Evolutionary conservation across 1,140 invertebrate species (phyloP).

Genomic region (Cotesia vestalis): DNA sequence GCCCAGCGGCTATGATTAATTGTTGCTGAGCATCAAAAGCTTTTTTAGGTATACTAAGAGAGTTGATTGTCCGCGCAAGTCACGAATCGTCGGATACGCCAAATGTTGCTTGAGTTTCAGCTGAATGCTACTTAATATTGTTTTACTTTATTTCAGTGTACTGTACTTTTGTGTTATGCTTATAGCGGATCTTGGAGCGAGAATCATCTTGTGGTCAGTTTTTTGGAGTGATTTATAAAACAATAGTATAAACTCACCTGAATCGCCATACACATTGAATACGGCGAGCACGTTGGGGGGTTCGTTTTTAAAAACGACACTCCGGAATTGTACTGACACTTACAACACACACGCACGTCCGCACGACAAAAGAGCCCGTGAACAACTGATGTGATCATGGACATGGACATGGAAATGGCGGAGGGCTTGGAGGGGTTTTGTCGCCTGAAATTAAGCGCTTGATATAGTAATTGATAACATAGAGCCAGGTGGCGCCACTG

Average conservation of each 20-base stretch:
- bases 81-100: slow-evolving; percentile 17
- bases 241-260: slow-evolving; percentile 62
- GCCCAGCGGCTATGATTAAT: neutral
- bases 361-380: slow-evolving; percentile 48
- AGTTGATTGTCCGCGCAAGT: slow-evolving; percentile 48
- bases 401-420: slow-evolving; percentile 40
- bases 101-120: neutral
- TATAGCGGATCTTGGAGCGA: too few relatives aligned
- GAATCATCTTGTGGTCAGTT: neutral
- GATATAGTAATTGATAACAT: too few relatives aligned
- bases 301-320: slow-evolving; percentile 59
- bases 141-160: too few relatives aligned
- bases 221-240: neutral
- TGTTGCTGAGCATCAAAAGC: neutral
- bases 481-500: too few relatives aligned
- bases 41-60: slow-evolving; percentile 40
- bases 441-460: too few relatives aligned
- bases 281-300: slow-evolving; percentile 64
- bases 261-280: slow-evolving; percentile 74
- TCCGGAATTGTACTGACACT: slow-evolving; percentile 32
- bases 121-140: neutral
- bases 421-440: slow-evolving; percentile 19
- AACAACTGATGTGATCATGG: slow-evolving; percentile 46
- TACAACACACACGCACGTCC: slow-evolving; percentile 37
- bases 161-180: too few relatives aligned